Percentiles rank a stretch among this genome's conserved stretches.
Evolutionary conservation across 2,888 invertebrate species (phyloP).

Genomic region (Eueremaeus valkanovi): DNA sequence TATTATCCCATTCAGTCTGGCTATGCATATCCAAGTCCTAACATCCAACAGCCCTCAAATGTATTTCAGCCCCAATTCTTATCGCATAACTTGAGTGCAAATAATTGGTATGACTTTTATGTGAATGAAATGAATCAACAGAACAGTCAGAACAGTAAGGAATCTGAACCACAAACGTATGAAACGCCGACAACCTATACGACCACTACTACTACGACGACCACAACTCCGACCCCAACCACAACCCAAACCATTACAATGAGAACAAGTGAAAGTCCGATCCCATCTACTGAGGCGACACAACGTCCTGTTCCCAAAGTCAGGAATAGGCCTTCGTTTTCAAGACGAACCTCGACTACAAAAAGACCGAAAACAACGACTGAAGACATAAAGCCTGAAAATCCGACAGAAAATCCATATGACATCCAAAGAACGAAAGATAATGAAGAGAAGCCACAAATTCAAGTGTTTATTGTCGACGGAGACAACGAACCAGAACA

Average conservation of each 20-base stretch:
- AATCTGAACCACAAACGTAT: neutral
- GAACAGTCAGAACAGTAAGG: too few species aligned
- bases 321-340: neutral
- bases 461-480: slow-evolving; percentile 38
- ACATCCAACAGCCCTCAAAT: neutral
- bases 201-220: neutral
- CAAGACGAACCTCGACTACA: slow-evolving; percentile 10
- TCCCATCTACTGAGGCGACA: slow-evolving; percentile 29
- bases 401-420: slow-evolving; percentile 12
- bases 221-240: slow-evolving; percentile 1
- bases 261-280: slow-evolving; percentile 27
- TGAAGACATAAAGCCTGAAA: neutral
- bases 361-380: slow-evolving; percentile 20
- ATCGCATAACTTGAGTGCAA: neutral
- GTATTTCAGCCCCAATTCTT: slow-evolving; percentile 7
- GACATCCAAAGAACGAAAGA: slow-evolving; percentile 15
- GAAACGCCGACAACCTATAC: neutral
- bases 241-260: neutral
- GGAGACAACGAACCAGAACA: slow-evolving; percentile 29
- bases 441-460: slow-evolving; percentile 18
- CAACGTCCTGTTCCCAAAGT: neutral
- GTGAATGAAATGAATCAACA: too few species aligned
- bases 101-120: slow-evolving; percentile 25
- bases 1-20: slow-evolving; percentile 10
- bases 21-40: neutral